Conservation (phyloP, 2,797 vertebrate genomes). For the Hydrocynus forskahlii region DNA sequence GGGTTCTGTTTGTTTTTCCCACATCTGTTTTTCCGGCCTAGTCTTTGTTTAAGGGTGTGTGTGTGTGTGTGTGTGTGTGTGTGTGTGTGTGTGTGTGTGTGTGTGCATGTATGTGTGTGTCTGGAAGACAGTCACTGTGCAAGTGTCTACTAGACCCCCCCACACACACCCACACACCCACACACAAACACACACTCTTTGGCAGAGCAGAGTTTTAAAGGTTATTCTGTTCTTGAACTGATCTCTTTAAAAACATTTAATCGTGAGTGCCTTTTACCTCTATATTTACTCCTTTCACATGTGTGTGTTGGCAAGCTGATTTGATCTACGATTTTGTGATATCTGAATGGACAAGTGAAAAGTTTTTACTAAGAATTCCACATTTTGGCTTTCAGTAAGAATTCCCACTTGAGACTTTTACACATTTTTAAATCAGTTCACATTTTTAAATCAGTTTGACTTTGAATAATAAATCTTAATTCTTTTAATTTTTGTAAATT, state of each 20-base stretch:
- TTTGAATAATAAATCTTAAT: no score
- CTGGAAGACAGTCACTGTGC: constrained; percentile 45
- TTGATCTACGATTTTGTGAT: no score
- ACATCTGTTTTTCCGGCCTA: constrained; percentile 89
- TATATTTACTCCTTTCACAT: background rate
- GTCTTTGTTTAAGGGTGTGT: constrained; percentile 76
- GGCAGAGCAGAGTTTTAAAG: constrained; percentile 23
- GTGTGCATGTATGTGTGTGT: no score
- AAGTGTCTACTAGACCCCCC: constrained; percentile 50
- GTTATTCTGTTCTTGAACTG: constrained; percentile 1
- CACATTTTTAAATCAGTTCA: no score
- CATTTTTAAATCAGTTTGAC: no score
- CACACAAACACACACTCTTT: constrained; percentile 25
- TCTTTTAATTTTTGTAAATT: no score
- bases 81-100: no score
- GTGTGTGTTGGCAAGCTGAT: no score
- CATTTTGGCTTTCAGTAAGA: no score
- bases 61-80: constrained; percentile 37
- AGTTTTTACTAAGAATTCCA: no score
- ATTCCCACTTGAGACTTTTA: no score
- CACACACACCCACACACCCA: constrained; percentile 42
- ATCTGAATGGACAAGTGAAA: no score
- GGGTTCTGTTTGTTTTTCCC: constrained; percentile 98
- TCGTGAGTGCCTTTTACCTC: background rate
- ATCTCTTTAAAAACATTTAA: background rate